Base-by-base conservation (phyloP, 2,113 vertebrate species). In the Chloropsis cyanopogon region DNA sequence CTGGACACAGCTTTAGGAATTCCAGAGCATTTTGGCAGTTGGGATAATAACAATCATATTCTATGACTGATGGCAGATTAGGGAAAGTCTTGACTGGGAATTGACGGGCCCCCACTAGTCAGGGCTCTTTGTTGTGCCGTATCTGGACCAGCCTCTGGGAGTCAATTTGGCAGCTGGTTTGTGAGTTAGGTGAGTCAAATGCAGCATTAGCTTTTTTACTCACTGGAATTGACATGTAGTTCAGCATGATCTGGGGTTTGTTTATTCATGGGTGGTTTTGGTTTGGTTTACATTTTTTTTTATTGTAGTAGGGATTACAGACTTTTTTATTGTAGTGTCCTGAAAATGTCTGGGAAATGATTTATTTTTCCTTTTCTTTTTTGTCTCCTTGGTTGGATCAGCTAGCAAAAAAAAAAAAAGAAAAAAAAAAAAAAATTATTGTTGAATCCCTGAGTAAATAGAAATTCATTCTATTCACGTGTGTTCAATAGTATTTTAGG, bases 111-210 rank as follows among this genome's bases (percentile, higher is more conserved):
- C 5, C 56, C 63, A 68, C 39, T 92, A 91, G 33, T 85, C 82
- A 65, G 29, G 61, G 22, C 14, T 47, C 41, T 91, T 91, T 90
- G 66, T 49, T 79, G 46, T 70, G n/a, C 54, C 54, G 44, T 47
- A 90, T 93, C 75, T 59, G 87, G 65, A 71, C 47, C 41, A 84
- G 35, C 28, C 60, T 80, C 63, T 83, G 72, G 72, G 41, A 83
- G 79, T 76, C 10, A 22, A 60, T 88, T 91, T 96, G 93, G 81
- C 86, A 93, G 56, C 71, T 92, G 78, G 31, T 41, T 95, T 95
- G 76, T 96, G 93, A 92, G 57, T 53, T 71, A 33, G 26, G 68
- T 70, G 26, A 93, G 39, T 93, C 79, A 95, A 72, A 84, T 56
- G 61, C 60, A 92, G 42, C 13, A 54, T 87, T 65, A 66, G 47